Conservation (phyloP, 2,888 invertebrate species). For the Aethes cnicana region DNA sequence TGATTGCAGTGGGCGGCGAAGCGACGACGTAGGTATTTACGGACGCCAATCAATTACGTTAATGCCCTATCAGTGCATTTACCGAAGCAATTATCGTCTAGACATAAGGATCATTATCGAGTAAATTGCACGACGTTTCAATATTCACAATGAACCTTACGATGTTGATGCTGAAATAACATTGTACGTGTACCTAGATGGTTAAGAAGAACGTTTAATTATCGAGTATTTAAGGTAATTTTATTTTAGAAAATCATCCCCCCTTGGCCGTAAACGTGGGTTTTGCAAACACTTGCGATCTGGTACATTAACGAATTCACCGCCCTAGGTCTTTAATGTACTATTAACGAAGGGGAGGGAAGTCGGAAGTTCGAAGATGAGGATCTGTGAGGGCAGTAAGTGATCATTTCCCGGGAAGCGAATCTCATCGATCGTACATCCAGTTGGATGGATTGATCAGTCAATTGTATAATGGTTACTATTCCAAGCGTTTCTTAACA, state of each 20-base stretch:
- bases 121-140: not conserved
- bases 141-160: not conserved
- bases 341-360: slow-evolving; percentile 2
- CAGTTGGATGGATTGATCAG: no score
- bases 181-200: no score
- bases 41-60: slow-evolving; percentile 38
- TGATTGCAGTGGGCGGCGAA: slow-evolving; percentile 45
- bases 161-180: not conserved
- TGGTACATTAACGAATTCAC: no score
- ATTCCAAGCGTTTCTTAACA: no score
- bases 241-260: no score
- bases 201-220: not conserved
- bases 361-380: slow-evolving; percentile 30
- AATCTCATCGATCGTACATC: slow-evolving; percentile 10
- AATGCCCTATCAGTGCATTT: slow-evolving; percentile 7
- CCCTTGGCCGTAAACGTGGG: no score
- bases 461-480: no score
- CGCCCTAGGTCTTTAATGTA: no score
- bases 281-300: no score
- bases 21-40: slow-evolving; percentile 34
- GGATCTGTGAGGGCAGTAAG: slow-evolving; percentile 5
- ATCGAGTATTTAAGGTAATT: no score
- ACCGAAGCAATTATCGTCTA: not conserved
- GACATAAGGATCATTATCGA: not conserved
- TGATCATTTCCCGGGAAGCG: slow-evolving; percentile 32